Evolutionary conservation across 2,888 invertebrate genomes (phyloP), one percentile per base, ranked within the genome.

Genomic region (Zele albiditarsus): DNA sequence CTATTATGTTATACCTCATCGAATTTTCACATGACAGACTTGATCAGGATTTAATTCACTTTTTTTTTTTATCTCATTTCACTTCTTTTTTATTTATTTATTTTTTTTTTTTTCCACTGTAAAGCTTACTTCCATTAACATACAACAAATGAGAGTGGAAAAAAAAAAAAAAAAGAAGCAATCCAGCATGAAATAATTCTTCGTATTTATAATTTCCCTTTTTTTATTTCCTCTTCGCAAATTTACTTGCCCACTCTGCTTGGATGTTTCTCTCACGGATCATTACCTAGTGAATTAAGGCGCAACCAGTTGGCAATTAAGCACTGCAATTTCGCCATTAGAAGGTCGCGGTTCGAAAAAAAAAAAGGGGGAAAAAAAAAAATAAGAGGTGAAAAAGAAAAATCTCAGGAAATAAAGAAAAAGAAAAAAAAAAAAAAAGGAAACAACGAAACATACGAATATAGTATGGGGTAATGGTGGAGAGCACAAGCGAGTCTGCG

Each of bases 311-410:
- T 70, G 77, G 78, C 81, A 81, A 82, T 82, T 81, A 82, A 81
- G 78, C 80, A 76, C 75, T 76, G 79, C 78, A 79, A 81, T 81
- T 82, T 80, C 63, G 75, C 79, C 78, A 82, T 82, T 79, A 80
- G 80, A 75, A 77, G 77, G 76, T 77, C 77, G 77, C 60, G 71
- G 66, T 77, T 77, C 73, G 49, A 74, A 72, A 77, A 67, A 66
- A 73, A 71, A 71, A 68, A 63, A 53, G 70, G 12, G 42, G 57
- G 63, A 65, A 28, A 46, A 71, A 70, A 67, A 66, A 68, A 38
- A 63, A 14, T 31, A 68, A 71, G n/a, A n/a, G n/a, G n/a, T n/a
- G n/a, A n/a, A 71, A 71, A 66, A 68, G 38, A 62, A 38, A 38
- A 38, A 38, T 38, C 38, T 38, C 38, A 1, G 38, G 8, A 8